phyloP scores from a whole-genome alignment of 2,113 vertebrate species.

The Aepyceros melampus region DNA sequence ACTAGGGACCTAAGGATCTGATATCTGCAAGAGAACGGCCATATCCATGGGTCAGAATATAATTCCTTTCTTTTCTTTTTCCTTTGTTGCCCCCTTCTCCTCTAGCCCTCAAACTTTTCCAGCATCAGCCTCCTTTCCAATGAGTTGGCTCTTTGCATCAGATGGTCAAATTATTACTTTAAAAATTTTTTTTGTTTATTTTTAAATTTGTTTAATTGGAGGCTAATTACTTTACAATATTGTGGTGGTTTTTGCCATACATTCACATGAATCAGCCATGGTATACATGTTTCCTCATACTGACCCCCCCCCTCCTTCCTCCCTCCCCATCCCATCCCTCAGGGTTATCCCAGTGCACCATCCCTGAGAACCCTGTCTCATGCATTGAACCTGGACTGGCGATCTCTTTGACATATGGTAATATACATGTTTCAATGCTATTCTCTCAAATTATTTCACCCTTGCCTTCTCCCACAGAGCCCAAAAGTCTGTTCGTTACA shows the following conservation, averaged over 20 bases:
- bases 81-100: background rate
- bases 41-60: no score
- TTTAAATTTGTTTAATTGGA: background rate
- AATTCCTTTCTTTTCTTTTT: background rate
- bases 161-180: background rate
- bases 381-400: background rate
- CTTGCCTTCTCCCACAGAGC: background rate
- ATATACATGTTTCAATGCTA: background rate
- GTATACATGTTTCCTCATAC: background rate
- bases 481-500: background rate
- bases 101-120: background rate
- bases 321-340: background rate
- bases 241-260: background rate
- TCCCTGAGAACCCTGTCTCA: background rate
- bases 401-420: background rate
- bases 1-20: background rate
- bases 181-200: no score
- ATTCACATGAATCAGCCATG: background rate
- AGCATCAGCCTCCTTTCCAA: background rate
- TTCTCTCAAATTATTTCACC: background rate
- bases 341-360: background rate
- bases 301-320: fast-evolving
- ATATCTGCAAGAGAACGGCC: background rate
- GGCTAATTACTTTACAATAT: background rate
- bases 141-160: background rate